Percentiles rank a stretch among this genome's conserved stretches.
Evolutionary conservation across 2,888 invertebrate genomes (phyloP).

Genomic region (Syrista parreyssii): DNA sequence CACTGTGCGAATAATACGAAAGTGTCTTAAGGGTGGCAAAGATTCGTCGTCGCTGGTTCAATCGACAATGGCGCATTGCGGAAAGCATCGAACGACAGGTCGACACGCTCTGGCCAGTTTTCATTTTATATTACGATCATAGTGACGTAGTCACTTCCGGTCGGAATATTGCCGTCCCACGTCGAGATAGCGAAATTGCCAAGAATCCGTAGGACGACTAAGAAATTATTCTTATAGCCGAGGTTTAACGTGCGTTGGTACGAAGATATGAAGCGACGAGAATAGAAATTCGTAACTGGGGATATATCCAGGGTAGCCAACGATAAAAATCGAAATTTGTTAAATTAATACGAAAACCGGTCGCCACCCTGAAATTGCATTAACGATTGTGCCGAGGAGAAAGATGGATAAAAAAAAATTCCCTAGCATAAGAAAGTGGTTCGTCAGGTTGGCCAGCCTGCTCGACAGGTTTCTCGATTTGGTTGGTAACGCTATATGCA

Average conservation of each 20-base stretch:
- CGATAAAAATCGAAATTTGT: neutral
- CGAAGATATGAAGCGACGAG: neutral
- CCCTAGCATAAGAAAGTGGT: neutral
- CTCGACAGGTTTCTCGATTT: neutral
- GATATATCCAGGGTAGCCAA: neutral
- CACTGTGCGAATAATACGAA: neutral
- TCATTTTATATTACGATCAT: neutral
- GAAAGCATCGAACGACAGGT: slow-evolving; percentile 33
- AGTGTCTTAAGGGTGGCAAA: neutral
- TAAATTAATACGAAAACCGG: neutral
- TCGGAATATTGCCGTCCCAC: neutral
- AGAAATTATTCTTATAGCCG: neutral
- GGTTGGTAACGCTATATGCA: neutral
- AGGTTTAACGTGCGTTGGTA: neutral
- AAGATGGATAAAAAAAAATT: too few relatives aligned
- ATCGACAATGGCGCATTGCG: slow-evolving; percentile 48
- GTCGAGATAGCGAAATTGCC: neutral
- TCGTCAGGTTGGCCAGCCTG: neutral
- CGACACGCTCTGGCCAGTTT: slow-evolving; percentile 19
- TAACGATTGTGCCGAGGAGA: neutral
- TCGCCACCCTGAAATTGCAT: neutral
- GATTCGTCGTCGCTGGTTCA: neutral
- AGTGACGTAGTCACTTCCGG: neutral
- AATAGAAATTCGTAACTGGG: neutral
- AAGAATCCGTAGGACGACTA: neutral